phyloP scores from a whole-genome alignment of 2,888 invertebrate genomes.

The Cecidostiba fungosa region DNA sequence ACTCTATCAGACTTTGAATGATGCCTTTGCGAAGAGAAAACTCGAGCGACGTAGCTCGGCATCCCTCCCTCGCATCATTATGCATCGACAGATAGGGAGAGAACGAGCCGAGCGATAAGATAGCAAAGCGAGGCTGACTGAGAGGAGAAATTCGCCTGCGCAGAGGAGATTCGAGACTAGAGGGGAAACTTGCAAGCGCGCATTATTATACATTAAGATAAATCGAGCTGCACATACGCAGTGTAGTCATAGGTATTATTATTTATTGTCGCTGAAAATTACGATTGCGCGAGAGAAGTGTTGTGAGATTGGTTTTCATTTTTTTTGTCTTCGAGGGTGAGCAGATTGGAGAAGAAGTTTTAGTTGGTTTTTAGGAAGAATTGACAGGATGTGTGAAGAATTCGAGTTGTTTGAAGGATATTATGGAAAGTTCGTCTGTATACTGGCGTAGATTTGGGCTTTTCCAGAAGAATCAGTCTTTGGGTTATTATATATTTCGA shows the following conservation, averaged over 20 bases:
- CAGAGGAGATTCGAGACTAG: neutral
- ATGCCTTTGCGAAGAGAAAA: neutral
- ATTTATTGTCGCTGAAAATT: neutral
- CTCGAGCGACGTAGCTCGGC: neutral
- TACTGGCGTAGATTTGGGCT: no score
- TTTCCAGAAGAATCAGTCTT: neutral
- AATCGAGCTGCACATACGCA: slow-evolving; percentile 32
- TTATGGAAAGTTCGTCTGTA: neutral
- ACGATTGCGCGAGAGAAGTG: slow-evolving; percentile 19
- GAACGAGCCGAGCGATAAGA: slow-evolving; percentile 46
- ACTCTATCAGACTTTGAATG: slow-evolving; percentile 18
- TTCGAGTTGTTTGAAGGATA: neutral
- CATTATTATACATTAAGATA: slow-evolving; percentile 56
- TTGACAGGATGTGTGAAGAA: neutral
- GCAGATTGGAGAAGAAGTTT: neutral
- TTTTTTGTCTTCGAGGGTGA: neutral
- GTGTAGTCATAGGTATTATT: neutral
- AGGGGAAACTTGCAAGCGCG: neutral
- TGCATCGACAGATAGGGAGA: slow-evolving; percentile 36
- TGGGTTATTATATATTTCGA: neutral
- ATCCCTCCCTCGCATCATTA: slow-evolving; percentile 16
- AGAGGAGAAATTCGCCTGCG: slow-evolving; percentile 21
- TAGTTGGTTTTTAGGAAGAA: neutral
- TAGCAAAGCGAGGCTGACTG: slow-evolving; percentile 31
- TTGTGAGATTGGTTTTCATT: neutral